phyloP scores from a whole-genome alignment of 2,888 invertebrate genomes.

The Minunthozetes semirufus region DNA sequence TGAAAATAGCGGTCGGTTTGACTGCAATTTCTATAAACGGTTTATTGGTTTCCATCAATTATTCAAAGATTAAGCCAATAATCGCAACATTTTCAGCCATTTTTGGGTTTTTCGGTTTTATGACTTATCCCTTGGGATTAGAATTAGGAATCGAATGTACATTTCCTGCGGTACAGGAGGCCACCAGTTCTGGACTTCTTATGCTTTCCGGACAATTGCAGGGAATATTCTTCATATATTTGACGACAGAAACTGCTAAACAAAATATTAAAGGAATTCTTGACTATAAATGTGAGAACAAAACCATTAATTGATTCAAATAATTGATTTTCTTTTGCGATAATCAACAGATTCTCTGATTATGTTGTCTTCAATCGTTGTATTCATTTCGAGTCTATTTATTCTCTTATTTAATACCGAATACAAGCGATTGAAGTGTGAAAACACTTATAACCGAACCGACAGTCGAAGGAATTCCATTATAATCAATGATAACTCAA shows the following conservation, averaged over 20 bases:
- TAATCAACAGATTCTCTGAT: not conserved
- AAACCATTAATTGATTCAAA: not conserved
- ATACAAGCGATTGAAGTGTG: constrained; percentile 4
- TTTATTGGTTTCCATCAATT: not conserved
- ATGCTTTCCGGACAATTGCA: constrained; percentile 30
- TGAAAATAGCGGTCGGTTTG: constrained; percentile 23
- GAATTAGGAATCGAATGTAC: constrained; percentile 30
- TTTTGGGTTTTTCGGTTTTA: constrained; percentile 28
- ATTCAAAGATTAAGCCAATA: not conserved
- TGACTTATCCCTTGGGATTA: constrained; percentile 28
- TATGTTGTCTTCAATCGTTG: not conserved
- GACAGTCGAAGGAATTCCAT: not conserved
- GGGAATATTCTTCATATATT: not conserved
- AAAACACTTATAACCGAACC: not conserved
- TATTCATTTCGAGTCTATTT: constrained; percentile 12
- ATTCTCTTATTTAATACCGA: not conserved
- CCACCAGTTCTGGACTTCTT: constrained; percentile 22
- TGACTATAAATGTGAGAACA: not conserved
- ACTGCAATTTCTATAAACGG: not conserved
- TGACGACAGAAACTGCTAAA: not conserved
- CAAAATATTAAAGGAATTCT: not conserved
- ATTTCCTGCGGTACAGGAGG: constrained; percentile 20
- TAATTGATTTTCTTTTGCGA: not conserved
- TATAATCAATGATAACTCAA: constrained; percentile 13
- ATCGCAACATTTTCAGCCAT: not conserved